These are phyloP conservation scores for Drosophila percnosoma DNA, from an alignment of 2,888 invertebrate species.

Conservation along the genomic window DNA sequence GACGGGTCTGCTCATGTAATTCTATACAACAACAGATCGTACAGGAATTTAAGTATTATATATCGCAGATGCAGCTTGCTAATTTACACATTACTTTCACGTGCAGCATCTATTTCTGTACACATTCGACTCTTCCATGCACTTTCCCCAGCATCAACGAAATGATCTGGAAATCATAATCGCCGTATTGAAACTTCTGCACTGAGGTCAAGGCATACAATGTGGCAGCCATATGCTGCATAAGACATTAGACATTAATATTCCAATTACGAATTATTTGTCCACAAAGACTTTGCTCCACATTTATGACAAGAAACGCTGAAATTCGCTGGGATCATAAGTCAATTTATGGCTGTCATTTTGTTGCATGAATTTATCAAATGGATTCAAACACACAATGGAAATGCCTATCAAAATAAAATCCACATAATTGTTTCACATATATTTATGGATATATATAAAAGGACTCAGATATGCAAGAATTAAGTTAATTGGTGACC, in stretches of 20 bases:
- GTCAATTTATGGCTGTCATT: neutral
- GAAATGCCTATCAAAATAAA: neutral
- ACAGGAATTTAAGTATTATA: neutral
- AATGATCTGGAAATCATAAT: neutral
- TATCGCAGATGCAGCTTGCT: neutral
- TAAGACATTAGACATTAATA: neutral
- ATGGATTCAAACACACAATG: neutral
- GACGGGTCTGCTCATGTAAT: neutral
- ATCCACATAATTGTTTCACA: neutral
- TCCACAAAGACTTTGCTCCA: neutral
- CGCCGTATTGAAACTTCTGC: neutral
- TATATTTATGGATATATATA: neutral
- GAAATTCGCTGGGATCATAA: neutral
- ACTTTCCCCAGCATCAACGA: neutral
- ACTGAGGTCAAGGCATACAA: slow-evolving; percentile 1
- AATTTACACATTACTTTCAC: neutral
- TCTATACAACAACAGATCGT: neutral
- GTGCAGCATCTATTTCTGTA: neutral
- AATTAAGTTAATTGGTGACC: neutral
- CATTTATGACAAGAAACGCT: neutral
- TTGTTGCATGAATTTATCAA: neutral
- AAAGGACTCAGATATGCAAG: neutral
- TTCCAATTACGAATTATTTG: neutral
- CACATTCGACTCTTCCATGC: neutral
- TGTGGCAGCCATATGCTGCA: slow-evolving; percentile 18